Percentiles rank a stretch among this genome's conserved stretches.
phyloP scores from a whole-genome alignment of 1,140 invertebrate genomes.

The Brachionus plicatilis region DNA sequence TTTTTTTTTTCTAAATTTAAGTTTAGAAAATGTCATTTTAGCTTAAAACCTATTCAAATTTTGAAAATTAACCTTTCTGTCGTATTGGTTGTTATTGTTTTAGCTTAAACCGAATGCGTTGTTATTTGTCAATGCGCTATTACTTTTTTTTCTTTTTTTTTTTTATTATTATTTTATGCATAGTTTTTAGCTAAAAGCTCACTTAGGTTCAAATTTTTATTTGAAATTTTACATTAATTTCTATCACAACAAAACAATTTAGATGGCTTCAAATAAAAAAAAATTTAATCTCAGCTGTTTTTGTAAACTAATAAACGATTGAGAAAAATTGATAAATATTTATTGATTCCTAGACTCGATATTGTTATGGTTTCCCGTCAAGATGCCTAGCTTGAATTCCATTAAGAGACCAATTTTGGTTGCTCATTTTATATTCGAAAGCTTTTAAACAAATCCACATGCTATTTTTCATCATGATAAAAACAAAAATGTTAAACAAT shows the following conservation, averaged over 20 bases:
- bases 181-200: background rate
- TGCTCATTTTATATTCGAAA: background rate
- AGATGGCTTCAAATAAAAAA: background rate
- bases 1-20: background rate
- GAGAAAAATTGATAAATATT: background rate
- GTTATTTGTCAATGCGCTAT: background rate
- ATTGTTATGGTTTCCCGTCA: constrained; percentile 10
- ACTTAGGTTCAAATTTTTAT: background rate
- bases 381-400: background rate
- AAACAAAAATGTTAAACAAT: background rate
- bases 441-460: background rate
- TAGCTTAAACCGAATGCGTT: background rate
- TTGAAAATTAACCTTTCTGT: background rate
- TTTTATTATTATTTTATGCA: background rate
- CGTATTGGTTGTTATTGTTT: background rate
- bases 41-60: background rate
- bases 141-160: background rate
- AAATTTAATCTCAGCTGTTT: background rate
- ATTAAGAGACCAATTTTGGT: background rate
- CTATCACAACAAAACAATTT: background rate
- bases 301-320: background rate
- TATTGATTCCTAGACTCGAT: background rate
- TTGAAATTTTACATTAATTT: background rate
- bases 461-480: constrained; percentile 1
- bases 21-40: background rate